Conservation (phyloP, 2,113 vertebrate genomes). For the Progne subis region DNA sequence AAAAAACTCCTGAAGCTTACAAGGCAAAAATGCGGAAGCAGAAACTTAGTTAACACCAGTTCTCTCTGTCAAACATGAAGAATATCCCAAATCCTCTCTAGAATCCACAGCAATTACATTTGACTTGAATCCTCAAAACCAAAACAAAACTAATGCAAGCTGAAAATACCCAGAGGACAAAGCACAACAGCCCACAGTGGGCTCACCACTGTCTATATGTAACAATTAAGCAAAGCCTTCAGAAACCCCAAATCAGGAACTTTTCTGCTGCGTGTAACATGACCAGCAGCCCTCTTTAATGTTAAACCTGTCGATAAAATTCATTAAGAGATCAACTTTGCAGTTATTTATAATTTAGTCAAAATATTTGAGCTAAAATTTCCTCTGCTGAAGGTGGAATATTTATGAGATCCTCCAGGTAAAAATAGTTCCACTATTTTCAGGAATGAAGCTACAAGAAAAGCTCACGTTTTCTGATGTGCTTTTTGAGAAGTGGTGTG, state of each 20-base stretch:
- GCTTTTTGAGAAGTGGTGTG: not conserved
- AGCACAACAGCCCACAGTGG: not conserved
- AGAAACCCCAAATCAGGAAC: not conserved
- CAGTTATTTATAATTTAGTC: slow-evolving; percentile 22
- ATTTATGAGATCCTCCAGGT: slow-evolving; percentile 42
- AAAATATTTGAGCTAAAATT: slow-evolving; percentile 53
- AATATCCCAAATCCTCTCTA: not conserved
- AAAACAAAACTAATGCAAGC: not conserved
- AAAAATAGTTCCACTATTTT: slow-evolving; percentile 31
- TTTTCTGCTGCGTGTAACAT: not conserved
- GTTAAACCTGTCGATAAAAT: not conserved
- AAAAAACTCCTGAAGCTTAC: not conserved
- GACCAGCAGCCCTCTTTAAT: not conserved
- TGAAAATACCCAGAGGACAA: not conserved
- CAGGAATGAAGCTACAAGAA: not conserved
- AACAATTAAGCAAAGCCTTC: not conserved
- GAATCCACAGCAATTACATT: not conserved
- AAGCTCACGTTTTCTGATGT: not conserved
- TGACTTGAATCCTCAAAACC: not conserved
- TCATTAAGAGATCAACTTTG: not conserved
- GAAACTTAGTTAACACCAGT: not conserved
- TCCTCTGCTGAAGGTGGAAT: slow-evolving; percentile 11
- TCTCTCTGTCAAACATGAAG: not conserved
- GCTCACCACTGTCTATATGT: not conserved
- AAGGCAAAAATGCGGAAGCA: not conserved